Conservation (phyloP, 2,888 invertebrate species). For the Ectemnius lituratus region DNA sequence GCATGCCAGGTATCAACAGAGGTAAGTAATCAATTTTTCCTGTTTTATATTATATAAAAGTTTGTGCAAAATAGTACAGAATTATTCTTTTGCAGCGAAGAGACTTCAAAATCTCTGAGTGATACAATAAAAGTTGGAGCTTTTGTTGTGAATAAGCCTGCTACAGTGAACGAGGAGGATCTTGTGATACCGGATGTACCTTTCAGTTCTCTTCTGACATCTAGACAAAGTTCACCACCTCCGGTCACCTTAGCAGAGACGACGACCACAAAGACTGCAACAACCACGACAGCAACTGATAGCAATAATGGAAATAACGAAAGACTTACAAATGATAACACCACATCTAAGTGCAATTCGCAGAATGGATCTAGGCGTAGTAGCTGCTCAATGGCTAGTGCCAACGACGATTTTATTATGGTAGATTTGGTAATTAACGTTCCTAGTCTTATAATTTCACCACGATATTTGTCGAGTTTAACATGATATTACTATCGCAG, state of each 20-base stretch:
- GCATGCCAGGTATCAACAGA: constrained; percentile 82
- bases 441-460: constrained; percentile 29
- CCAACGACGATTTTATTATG: constrained; percentile 85
- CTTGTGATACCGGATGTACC: constrained; percentile 83
- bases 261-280: constrained; percentile 53
- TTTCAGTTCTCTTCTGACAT: constrained; percentile 81
- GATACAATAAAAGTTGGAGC: constrained; percentile 88
- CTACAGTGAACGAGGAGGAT: constrained; percentile 80
- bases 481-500: constrained; percentile 78
- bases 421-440: constrained; percentile 83
- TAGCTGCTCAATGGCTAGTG: constrained; percentile 79
- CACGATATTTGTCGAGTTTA: constrained; percentile 22
- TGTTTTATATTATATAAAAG: not conserved
- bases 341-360: constrained; percentile 74
- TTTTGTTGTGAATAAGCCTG: constrained; percentile 85
- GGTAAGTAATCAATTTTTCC: constrained; percentile 69
- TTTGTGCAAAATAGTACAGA: not conserved
- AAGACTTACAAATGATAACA: constrained; percentile 68
- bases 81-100: constrained; percentile 79
- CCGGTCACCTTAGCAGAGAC: constrained; percentile 59
- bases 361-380: constrained; percentile 77
- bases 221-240: constrained; percentile 73
- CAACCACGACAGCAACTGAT: constrained; percentile 56
- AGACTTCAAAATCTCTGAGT: constrained; percentile 84
- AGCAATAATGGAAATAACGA: constrained; percentile 75